These are phyloP conservation scores for Ornithorhynchus anatinus DNA, from an alignment of 2,113 vertebrate species.

Conservation along the genomic window DNA sequence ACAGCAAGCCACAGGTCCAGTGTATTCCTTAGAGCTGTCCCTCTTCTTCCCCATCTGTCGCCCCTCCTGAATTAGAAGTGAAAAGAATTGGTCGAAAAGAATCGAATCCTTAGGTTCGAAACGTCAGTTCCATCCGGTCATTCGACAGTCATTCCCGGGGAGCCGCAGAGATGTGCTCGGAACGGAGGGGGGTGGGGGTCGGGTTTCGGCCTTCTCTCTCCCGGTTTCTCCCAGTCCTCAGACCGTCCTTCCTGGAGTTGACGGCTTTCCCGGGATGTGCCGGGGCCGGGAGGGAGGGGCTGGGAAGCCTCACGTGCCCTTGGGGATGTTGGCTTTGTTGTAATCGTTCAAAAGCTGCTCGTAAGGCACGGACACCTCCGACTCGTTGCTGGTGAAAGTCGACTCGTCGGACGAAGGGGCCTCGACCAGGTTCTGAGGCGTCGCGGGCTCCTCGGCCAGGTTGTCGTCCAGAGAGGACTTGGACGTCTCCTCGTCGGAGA, in stretches of 20 bases:
- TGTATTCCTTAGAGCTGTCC: too few species aligned
- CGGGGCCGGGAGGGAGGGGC: not conserved
- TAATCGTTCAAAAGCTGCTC: conserved; percentile 92
- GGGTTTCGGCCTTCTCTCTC: too few species aligned
- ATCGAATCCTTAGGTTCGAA: too few species aligned
- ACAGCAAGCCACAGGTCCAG: too few species aligned
- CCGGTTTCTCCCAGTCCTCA: conserved; percentile 9
- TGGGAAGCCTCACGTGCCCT: conserved; percentile 68
- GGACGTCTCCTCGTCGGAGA: conserved; percentile 79
- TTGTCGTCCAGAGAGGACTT: conserved; percentile 91
- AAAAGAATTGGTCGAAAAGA: too few species aligned
- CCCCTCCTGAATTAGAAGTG: too few species aligned
- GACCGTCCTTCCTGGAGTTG: not conserved
- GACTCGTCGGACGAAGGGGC: conserved; percentile 83
- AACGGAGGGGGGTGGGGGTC: too few species aligned
- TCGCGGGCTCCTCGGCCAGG: conserved; percentile 60
- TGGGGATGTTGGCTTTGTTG: conserved; percentile 81
- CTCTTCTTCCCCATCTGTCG: too few species aligned
- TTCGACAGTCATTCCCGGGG: too few species aligned
- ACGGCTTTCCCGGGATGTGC: not conserved
- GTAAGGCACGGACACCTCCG: conserved; percentile 85
- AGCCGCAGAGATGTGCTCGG: too few species aligned
- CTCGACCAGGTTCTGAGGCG: conserved; percentile 73
- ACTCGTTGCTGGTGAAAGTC: conserved; percentile 83
- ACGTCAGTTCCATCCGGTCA: too few species aligned